Percentiles rank a stretch among this genome's conserved stretches.
phyloP scores from a whole-genome alignment of 2,113 vertebrate genomes.

The Willisornis vidua region DNA sequence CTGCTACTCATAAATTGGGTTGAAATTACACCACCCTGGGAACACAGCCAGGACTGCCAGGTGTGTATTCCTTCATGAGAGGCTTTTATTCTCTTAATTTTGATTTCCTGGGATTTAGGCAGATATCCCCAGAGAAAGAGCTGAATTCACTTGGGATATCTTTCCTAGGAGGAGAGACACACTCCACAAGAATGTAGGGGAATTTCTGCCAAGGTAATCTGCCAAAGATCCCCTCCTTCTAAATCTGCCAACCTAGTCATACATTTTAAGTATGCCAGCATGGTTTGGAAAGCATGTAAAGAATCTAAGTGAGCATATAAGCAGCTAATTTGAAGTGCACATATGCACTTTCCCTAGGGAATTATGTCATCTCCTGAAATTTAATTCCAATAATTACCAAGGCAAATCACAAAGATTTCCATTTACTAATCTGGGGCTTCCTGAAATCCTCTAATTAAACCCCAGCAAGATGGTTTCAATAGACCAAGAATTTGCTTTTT shows the following conservation, averaged over 20 bases:
- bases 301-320: constrained; percentile 51
- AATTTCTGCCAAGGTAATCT: background rate
- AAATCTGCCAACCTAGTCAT: constrained; percentile 20
- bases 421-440: constrained; percentile 46
- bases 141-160: background rate
- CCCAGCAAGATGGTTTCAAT: background rate
- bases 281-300: constrained; percentile 42
- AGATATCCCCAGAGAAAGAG: background rate
- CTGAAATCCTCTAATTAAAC: constrained; percentile 46
- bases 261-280: constrained; percentile 22
- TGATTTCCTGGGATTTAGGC: background rate
- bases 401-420: constrained; percentile 53
- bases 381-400: constrained; percentile 49
- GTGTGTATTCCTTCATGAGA: background rate
- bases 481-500: background rate
- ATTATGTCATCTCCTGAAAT: constrained; percentile 36
- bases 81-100: background rate
- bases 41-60: background rate
- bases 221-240: background rate
- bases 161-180: background rate
- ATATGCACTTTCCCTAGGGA: constrained; percentile 22
- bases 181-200: background rate
- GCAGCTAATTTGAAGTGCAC: constrained; percentile 52
- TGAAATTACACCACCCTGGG: constrained; percentile 8
- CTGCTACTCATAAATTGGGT: background rate